Conservation (phyloP, 2,113 vertebrate species). For the Amblyopsis rosae region DNA sequence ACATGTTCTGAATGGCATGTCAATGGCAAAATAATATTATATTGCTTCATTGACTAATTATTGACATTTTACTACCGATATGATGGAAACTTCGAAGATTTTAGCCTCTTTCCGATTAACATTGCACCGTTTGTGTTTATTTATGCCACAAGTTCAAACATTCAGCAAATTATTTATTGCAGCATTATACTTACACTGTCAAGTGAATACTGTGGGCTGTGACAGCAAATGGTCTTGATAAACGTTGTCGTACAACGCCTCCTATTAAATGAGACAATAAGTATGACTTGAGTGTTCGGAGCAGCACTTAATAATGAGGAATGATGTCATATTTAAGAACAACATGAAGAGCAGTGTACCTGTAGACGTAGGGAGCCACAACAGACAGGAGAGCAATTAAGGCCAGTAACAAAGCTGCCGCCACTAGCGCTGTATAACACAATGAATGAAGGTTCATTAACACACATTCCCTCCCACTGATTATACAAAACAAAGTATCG, state of each 20-base stretch:
- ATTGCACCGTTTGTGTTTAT: too few species aligned
- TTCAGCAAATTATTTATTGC: constrained; percentile 2
- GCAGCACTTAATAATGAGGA: constrained; percentile 26
- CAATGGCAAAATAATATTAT: too few species aligned
- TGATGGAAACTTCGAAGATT: too few species aligned
- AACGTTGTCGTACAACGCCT: constrained; percentile 53
- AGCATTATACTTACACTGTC: constrained; percentile 69
- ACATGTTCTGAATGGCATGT: too few species aligned
- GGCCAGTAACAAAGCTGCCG: constrained; percentile 60
- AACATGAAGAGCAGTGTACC: constrained; percentile 52
- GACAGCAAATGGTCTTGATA: constrained; percentile 56
- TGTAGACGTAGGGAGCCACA: constrained; percentile 58
- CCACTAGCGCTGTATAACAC: constrained; percentile 69
- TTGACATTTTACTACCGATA: too few species aligned
- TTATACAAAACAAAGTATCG: background rate
- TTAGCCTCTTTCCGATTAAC: too few species aligned
- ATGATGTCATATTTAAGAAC: constrained; percentile 8
- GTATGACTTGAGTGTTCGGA: constrained; percentile 18
- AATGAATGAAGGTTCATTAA: constrained; percentile 16
- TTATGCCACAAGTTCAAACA: too few species aligned
- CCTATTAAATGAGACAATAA: constrained; percentile 53
- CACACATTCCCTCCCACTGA: background rate
- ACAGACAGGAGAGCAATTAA: constrained; percentile 44
- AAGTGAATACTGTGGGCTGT: constrained; percentile 34
- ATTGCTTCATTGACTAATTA: too few species aligned